phyloP scores from a whole-genome alignment of 2,888 invertebrate genomes.

The Cancer borealis region DNA sequence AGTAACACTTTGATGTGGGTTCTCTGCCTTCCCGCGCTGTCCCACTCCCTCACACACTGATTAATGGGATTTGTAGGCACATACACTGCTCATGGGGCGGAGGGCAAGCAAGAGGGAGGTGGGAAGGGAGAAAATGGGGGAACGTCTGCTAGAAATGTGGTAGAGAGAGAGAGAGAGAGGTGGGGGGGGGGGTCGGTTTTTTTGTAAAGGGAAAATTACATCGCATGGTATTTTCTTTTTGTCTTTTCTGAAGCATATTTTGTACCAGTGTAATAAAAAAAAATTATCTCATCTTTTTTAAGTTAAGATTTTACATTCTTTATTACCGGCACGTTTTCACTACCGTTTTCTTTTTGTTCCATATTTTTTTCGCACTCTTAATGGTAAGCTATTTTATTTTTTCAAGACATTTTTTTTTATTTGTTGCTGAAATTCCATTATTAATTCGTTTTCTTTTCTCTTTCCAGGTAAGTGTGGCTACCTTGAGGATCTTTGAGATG shows the following conservation, averaged over 20 bases:
- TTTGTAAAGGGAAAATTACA: not conserved
- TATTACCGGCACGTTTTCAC: not conserved
- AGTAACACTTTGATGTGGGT: not conserved
- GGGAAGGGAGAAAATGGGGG: not conserved
- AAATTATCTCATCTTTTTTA: not conserved
- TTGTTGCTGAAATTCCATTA: not conserved
- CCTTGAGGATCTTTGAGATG: not conserved
- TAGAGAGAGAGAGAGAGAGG: not conserved
- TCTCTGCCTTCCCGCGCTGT: not conserved
- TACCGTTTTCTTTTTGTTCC: not conserved
- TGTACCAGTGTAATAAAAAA: not conserved
- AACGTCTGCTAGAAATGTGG: not conserved
- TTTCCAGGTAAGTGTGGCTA: not conserved
- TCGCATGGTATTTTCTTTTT: not conserved
- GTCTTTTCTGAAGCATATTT: not conserved
- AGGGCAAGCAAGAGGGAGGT: not conserved
- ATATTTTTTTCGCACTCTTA: not conserved
- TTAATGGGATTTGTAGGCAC: conserved; percentile 47
- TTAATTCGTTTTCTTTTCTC: not conserved
- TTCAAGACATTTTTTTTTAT: not conserved
- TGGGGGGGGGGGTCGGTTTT: not conserved
- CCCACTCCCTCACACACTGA: conserved; percentile 40
- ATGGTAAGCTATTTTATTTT: not conserved
- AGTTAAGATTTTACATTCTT: not conserved
- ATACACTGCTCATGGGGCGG: conserved; percentile 1